Conservation (phyloP, 2,888 invertebrate species). For the Timandra comae region DNA sequence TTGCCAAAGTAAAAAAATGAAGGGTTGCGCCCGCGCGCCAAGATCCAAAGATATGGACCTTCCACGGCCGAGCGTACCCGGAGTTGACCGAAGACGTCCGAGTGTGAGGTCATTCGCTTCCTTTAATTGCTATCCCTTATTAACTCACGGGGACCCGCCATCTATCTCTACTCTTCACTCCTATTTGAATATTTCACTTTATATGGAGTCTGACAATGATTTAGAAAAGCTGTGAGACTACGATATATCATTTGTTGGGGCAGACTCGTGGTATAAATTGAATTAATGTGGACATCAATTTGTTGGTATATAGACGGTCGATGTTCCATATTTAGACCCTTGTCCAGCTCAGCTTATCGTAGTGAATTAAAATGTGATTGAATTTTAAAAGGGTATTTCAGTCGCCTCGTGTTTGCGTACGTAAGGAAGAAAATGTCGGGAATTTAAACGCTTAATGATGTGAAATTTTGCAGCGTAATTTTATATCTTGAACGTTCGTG, state of each 20-base stretch:
- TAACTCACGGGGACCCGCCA: slow-evolving; percentile 29
- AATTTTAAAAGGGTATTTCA: slow-evolving; percentile 7
- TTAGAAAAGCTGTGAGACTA: slow-evolving; percentile 47
- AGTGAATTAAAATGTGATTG: slow-evolving; percentile 11
- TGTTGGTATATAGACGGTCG: slow-evolving; percentile 34
- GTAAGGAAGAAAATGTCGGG: neutral
- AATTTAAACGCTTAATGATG: neutral
- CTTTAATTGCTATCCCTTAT: slow-evolving; percentile 59
- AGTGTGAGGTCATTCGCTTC: slow-evolving; percentile 57
- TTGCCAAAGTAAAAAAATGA: slow-evolving; percentile 24
- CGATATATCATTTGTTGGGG: slow-evolving; percentile 40
- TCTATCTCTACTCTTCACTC: slow-evolving; percentile 40
- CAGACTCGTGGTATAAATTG: slow-evolving; percentile 46
- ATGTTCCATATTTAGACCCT: slow-evolving; percentile 31
- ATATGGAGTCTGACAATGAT: slow-evolving; percentile 50
- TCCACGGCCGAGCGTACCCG: slow-evolving; percentile 43
- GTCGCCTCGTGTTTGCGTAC: neutral
- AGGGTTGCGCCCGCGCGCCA: slow-evolving; percentile 57
- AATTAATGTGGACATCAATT: slow-evolving; percentile 56
- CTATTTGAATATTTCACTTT: slow-evolving; percentile 53
- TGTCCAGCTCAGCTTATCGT: slow-evolving; percentile 5
- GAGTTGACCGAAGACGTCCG: slow-evolving; percentile 48
- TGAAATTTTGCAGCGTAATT: neutral
- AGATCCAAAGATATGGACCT: slow-evolving; percentile 59
- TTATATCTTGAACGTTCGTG: slow-evolving; percentile 12